These are phyloP conservation scores for Phylloscopus whistleri DNA, from an alignment of 2,113 vertebrate genomes.

Conservation along the genomic window DNA sequence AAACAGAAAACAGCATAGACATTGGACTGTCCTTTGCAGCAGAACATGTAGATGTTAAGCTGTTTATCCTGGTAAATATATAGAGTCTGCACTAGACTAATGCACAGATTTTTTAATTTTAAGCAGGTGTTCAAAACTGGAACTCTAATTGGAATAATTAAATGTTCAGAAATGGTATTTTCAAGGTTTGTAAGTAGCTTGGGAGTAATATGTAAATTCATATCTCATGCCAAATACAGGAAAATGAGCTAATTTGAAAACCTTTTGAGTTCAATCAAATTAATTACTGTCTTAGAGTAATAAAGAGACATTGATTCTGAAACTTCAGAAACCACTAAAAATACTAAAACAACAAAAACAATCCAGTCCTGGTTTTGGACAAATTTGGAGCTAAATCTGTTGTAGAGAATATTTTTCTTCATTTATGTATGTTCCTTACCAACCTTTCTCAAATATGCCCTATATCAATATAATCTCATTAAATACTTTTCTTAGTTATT, in stretches of 20 bases:
- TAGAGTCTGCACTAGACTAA: neutral
- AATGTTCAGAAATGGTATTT: neutral
- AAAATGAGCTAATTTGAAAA: neutral
- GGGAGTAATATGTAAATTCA: rapidly evolving
- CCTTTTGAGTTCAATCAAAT: neutral
- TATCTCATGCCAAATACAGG: neutral
- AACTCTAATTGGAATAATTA: neutral
- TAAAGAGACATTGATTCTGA: neutral
- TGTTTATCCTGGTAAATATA: neutral
- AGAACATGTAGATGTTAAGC: neutral
- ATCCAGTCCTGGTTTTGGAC: neutral
- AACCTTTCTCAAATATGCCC: neutral
- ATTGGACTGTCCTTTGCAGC: neutral
- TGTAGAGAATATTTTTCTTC: neutral
- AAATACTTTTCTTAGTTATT: neutral
- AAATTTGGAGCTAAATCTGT: neutral
- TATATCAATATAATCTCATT: neutral
- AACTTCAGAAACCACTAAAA: neutral
- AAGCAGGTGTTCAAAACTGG: neutral
- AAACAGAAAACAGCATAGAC: neutral
- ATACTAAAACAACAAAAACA: neutral
- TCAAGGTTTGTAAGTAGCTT: neutral
- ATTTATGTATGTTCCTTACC: neutral
- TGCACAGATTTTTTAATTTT: neutral
- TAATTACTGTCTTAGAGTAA: neutral